Percentiles rank a stretch among this genome's conserved stretches.
Evolutionary conservation across 2,113 vertebrate species (phyloP).

Genomic region (Alces alces): DNA sequence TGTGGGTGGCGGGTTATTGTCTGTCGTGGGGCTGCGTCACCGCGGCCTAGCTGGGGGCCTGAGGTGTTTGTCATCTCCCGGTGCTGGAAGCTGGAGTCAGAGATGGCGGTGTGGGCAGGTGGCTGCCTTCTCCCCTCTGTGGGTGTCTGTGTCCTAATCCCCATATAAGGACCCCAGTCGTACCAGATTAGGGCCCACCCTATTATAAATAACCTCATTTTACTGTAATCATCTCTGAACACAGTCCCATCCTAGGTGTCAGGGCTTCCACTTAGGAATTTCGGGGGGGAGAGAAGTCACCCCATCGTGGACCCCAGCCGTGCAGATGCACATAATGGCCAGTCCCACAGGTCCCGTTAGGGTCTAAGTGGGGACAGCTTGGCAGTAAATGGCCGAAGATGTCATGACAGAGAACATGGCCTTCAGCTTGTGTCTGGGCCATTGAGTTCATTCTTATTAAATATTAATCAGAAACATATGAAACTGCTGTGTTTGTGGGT

Average conservation of each 20-base stretch:
- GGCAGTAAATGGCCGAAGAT: not conserved
- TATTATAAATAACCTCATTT: not conserved
- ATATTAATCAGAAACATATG: not conserved
- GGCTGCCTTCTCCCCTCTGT: not conserved
- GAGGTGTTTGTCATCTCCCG: fast-evolving
- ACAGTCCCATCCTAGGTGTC: not conserved
- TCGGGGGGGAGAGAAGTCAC: too few relatives aligned
- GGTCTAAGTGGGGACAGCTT: not conserved
- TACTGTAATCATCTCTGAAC: not conserved
- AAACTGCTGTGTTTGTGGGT: not conserved
- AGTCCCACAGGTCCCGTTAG: not conserved
- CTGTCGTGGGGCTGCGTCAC: not conserved
- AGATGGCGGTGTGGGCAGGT: not conserved
- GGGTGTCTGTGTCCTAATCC: not conserved
- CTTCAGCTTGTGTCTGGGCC: not conserved
- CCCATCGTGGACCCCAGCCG: fast-evolving
- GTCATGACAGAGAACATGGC: not conserved
- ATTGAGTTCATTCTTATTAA: not conserved
- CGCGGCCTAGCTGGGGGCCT: not conserved
- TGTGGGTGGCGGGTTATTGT: fast-evolving
- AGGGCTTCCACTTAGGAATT: not conserved
- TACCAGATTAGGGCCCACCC: not conserved
- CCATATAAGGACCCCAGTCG: not conserved
- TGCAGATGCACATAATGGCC: not conserved
- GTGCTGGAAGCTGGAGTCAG: not conserved